These are phyloP conservation scores for Melieria crassipennis DNA, from an alignment of 2,888 invertebrate genomes.

Conservation along the genomic window DNA sequence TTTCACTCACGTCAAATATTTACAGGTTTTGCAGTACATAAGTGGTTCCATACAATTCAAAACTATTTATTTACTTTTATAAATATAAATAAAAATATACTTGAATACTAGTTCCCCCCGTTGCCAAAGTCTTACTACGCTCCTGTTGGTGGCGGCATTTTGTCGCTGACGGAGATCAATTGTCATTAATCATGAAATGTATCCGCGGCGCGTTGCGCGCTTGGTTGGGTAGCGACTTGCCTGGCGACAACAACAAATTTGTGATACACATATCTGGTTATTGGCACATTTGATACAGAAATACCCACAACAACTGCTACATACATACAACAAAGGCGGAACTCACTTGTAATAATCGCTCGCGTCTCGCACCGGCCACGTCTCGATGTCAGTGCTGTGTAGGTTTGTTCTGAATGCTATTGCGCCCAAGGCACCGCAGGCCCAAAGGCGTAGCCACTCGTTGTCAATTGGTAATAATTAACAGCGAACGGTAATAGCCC, in stretches of 20 bases:
- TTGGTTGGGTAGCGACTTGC: not conserved
- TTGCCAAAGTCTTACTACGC: too few relatives aligned
- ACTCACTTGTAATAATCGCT: too few relatives aligned
- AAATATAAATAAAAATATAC: not conserved
- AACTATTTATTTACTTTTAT: too few relatives aligned
- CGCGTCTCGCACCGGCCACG: too few relatives aligned
- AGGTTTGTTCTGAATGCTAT: too few relatives aligned
- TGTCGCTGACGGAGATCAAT: conserved; percentile 12
- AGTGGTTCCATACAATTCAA: not conserved
- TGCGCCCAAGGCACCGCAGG: too few relatives aligned
- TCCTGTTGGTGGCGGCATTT: conserved; percentile 1
- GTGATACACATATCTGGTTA: not conserved
- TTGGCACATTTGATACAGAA: not conserved
- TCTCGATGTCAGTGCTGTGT: too few relatives aligned
- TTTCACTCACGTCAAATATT: not conserved
- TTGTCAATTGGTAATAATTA: too few relatives aligned
- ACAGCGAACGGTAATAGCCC: too few relatives aligned
- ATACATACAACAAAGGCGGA: too few relatives aligned
- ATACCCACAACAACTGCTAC: not conserved
- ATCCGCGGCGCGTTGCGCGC: not conserved
- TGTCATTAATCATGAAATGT: conserved; percentile 28
- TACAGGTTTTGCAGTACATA: not conserved
- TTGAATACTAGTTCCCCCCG: too few relatives aligned
- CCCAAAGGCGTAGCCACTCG: too few relatives aligned
- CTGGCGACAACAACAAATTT: not conserved